phyloP scores from a whole-genome alignment of 2,797 vertebrate genomes.

The Tapirus indicus region DNA sequence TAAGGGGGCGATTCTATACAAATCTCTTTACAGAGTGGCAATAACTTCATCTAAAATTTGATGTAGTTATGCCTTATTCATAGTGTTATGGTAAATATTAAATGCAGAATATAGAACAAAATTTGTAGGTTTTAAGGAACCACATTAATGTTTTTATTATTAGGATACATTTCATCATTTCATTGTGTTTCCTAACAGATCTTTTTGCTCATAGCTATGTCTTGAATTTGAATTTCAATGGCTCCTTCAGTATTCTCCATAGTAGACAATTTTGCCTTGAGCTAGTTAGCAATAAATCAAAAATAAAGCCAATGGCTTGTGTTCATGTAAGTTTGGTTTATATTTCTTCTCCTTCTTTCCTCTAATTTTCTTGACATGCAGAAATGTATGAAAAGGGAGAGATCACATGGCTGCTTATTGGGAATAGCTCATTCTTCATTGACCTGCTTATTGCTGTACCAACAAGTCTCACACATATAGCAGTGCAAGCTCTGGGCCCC shows the following conservation, averaged over 20 bases:
- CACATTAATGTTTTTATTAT: slow-evolving; percentile 38
- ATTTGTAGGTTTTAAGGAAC: neutral
- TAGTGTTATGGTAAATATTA: neutral
- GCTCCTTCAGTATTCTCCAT: neutral
- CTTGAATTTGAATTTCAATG: slow-evolving; percentile 40
- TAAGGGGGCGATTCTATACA: neutral
- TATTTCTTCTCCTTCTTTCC: neutral
- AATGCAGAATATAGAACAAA: neutral
- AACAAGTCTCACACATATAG: too few relatives aligned
- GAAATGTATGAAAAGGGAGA: neutral
- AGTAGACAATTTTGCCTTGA: neutral
- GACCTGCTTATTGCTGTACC: neutral
- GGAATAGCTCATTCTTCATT: neutral
- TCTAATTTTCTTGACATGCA: neutral
- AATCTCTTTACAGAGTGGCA: neutral
- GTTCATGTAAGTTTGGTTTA: neutral
- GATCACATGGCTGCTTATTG: neutral
- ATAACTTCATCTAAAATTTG: neutral
- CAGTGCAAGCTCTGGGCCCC: neutral
- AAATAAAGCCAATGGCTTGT: slow-evolving; percentile 16
- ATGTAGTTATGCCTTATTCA: neutral
- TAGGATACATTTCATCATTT: neutral
- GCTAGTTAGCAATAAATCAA: neutral
- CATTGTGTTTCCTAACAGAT: neutral
- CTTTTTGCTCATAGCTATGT: neutral